phyloP scores from a whole-genome alignment of 2,113 vertebrate species.

The Pteronura brasiliensis region DNA sequence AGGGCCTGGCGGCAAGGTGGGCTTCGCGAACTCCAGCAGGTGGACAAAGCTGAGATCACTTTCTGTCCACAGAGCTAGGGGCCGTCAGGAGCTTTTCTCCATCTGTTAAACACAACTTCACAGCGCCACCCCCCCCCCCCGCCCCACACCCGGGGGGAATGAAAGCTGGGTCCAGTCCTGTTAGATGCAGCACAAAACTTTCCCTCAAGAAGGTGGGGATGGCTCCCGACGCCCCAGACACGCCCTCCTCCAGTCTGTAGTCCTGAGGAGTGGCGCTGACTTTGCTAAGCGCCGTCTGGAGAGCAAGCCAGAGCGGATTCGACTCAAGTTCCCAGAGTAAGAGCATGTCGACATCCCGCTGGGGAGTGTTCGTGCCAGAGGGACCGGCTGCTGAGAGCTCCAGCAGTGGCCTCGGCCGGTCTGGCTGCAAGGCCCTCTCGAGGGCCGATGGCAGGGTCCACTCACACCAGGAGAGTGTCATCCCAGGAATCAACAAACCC shows the following conservation, averaged over 20 bases:
- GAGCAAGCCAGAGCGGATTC: not conserved
- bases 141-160: not conserved
- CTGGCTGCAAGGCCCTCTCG: accelerated
- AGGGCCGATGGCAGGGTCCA: not conserved
- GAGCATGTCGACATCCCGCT: accelerated
- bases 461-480: constrained; percentile 51
- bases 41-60: not conserved
- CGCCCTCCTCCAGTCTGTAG: accelerated
- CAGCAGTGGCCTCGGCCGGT: constrained; percentile 32
- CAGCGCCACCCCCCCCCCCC: not conserved
- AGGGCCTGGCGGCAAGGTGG: not conserved
- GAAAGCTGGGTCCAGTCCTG: not conserved
- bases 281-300: not conserved
- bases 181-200: not conserved
- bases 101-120: not conserved
- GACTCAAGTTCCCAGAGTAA: not conserved
- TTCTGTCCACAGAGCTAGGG: not conserved
- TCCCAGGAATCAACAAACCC: constrained; percentile 30
- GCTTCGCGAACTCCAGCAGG: not conserved
- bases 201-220: not conserved
- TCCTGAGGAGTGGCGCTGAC: not conserved
- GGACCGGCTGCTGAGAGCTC: not conserved
- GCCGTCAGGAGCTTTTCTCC: not conserved
- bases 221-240: not conserved
- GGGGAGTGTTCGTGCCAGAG: not conserved